These are phyloP conservation scores for Patiria pectinifera DNA, from an alignment of 53 echinoderm and acorn worm genomes.

Conservation along the genomic window DNA sequence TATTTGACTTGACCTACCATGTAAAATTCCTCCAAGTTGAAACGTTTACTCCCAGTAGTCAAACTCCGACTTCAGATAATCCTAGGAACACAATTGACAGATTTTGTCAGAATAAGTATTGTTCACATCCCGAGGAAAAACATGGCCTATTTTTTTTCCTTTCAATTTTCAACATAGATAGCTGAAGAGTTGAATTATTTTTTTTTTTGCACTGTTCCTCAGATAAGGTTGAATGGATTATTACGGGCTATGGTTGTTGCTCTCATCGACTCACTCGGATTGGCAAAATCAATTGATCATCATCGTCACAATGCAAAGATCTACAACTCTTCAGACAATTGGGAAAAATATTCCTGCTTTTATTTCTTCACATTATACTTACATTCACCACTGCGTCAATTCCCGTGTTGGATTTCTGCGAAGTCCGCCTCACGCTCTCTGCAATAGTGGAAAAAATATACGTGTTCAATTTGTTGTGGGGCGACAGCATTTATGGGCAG, in stretches of 20 bases:
- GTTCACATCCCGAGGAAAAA: too few relatives aligned
- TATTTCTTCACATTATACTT: not conserved
- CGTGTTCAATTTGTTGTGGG: not conserved
- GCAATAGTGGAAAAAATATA: not conserved
- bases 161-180: too few relatives aligned
- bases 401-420: not conserved
- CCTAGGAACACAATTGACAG: too few relatives aligned
- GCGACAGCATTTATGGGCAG: not conserved
- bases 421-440: not conserved
- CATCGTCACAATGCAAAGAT: slow-evolving; percentile 42
- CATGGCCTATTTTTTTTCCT: too few relatives aligned
- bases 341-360: too few relatives aligned
- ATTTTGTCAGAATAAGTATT: too few relatives aligned
- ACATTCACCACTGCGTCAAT: not conserved
- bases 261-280: slow-evolving; percentile 60
- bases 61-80: too few relatives aligned
- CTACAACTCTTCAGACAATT: not conserved
- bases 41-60: too few relatives aligned
- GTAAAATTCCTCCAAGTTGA: too few relatives aligned
- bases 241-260: slow-evolving; percentile 41
- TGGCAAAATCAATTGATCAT: slow-evolving; percentile 63
- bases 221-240: slow-evolving; percentile 45
- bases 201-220: slow-evolving; percentile 8
- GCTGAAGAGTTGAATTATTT: too few relatives aligned
- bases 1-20: too few relatives aligned